Conservation (phyloP, 1,140 invertebrate species). For the Pseudomyrmex sp. region DNA sequence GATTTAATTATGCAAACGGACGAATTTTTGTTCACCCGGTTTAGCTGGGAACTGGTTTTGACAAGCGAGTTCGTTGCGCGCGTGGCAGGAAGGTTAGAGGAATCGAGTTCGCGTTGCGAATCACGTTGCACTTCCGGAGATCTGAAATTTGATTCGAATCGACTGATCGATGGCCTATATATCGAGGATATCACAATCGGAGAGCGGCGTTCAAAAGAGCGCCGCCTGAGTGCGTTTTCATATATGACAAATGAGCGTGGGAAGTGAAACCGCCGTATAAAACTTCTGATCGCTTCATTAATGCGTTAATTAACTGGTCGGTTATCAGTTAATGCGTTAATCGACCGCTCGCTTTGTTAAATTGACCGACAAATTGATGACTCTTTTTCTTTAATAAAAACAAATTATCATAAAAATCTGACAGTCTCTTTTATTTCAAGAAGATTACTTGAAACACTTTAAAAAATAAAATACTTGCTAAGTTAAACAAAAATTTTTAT, state of each 20-base stretch:
- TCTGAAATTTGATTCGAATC: constrained; percentile 55
- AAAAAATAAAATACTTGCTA: background rate
- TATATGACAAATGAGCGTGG: constrained; percentile 26
- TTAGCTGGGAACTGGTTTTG: background rate
- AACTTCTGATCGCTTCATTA: background rate
- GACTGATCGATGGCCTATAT: constrained; percentile 1
- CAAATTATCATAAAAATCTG: background rate
- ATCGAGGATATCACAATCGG: constrained; percentile 34
- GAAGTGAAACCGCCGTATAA: background rate
- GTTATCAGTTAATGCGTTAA: background rate
- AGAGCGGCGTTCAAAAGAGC: constrained; percentile 2
- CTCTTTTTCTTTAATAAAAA: background rate
- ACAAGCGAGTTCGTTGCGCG: constrained; percentile 3
- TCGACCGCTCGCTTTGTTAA: background rate
- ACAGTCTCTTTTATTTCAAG: too few relatives aligned
- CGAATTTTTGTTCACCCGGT: constrained; percentile 22
- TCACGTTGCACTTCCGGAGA: constrained; percentile 61
- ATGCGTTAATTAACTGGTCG: background rate
- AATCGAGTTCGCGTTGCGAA: background rate
- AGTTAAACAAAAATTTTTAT: background rate
- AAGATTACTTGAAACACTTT: background rate
- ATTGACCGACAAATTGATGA: background rate
- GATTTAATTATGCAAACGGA: background rate
- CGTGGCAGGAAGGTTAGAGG: constrained; percentile 51
- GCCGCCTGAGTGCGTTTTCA: constrained; percentile 11